Percentiles rank a stretch among this genome's conserved stretches.
phyloP scores from a whole-genome alignment of 1,140 invertebrate species.

The Metaphire vulgaris region DNA sequence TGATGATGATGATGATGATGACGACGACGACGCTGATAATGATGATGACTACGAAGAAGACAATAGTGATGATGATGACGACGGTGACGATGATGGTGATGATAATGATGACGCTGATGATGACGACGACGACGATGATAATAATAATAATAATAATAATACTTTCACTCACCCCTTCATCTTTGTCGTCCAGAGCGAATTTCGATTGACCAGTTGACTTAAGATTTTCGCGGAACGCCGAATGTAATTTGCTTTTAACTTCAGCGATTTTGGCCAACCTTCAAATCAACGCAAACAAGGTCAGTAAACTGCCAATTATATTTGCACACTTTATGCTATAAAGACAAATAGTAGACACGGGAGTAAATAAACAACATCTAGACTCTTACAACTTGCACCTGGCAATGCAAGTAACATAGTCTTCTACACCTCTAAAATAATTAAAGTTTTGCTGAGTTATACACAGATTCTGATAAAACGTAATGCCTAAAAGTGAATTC shows the following conservation, averaged over 20 bases:
- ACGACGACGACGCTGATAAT: neutral
- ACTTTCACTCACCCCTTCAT: constrained; percentile 65
- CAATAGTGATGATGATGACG: neutral
- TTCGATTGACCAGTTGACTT: constrained; percentile 99
- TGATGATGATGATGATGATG: constrained; percentile 2
- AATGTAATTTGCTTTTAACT: constrained; percentile 21
- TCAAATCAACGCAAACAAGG: too few relatives aligned
- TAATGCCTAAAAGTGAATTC: too few relatives aligned
- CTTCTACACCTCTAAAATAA: too few relatives aligned
- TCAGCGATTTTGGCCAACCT: constrained; percentile 13
- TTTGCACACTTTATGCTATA: too few relatives aligned
- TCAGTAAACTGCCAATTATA: too few relatives aligned
- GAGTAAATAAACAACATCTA: too few relatives aligned
- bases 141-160: neutral
- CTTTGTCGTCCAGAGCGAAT: constrained; percentile 95
- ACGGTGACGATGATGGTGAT: neutral
- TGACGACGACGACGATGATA: neutral
- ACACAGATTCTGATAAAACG: too few relatives aligned
- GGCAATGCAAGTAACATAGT: too few relatives aligned
- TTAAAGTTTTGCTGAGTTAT: too few relatives aligned
- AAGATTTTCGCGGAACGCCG: constrained; percentile 95
- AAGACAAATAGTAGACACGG: too few relatives aligned
- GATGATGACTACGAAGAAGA: neutral
- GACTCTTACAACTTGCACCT: too few relatives aligned
- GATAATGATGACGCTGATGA: neutral